Evolutionary conservation across 2,113 vertebrate species (phyloP).

Genomic region (Cricetomys ansorgei): DNA sequence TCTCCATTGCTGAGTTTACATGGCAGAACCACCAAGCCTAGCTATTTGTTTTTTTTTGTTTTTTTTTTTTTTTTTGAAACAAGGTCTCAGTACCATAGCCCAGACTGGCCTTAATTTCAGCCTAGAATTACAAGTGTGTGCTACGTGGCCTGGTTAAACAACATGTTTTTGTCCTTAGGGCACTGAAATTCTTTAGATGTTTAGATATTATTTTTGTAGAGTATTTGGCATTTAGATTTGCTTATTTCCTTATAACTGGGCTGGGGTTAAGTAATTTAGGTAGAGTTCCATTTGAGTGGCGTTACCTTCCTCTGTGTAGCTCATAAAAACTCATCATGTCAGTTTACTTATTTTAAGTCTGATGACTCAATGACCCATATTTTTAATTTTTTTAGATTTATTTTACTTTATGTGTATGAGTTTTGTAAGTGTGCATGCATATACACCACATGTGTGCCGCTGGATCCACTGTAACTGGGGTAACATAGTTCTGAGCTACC

Average conservation of each 20-base stretch:
- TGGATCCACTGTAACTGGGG: neutral
- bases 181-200: neutral
- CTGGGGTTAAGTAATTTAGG: neutral
- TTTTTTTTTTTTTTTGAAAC: neutral
- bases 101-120: neutral
- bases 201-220: neutral
- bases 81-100: neutral
- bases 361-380: neutral
- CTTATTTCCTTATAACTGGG: neutral
- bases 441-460: neutral
- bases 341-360: neutral
- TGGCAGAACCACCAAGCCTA: neutral
- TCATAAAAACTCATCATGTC: neutral
- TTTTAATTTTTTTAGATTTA: neutral
- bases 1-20: neutral
- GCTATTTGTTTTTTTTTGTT: too few relatives aligned
- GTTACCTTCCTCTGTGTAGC: neutral
- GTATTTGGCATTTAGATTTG: neutral
- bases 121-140: neutral
- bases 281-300: neutral
- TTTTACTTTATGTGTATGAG: neutral
- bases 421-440: neutral
- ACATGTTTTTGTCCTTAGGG: neutral
- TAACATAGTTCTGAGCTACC: neutral
- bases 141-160: neutral